Conservation (phyloP, 2,113 vertebrate genomes). For the Tricholaema leucomelas region DNA sequence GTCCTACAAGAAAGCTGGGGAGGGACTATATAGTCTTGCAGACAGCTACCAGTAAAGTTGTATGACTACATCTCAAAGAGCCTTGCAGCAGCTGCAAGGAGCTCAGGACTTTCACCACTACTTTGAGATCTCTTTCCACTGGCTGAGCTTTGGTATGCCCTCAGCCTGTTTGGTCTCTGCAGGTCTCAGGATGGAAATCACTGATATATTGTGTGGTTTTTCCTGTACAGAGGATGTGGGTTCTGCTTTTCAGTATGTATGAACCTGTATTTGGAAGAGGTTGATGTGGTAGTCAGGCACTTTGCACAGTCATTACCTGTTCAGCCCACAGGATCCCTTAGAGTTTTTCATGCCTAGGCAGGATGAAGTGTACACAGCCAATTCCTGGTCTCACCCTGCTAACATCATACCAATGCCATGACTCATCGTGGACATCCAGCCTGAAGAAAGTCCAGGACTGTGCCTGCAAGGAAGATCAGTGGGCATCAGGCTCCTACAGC, state of each 20-base stretch:
- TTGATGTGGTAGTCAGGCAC: not conserved
- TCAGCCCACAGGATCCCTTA: not conserved
- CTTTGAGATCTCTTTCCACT: not conserved
- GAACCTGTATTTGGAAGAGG: not conserved
- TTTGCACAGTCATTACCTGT: not conserved
- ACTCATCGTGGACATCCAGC: not conserved
- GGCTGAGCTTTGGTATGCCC: not conserved
- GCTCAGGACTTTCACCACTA: not conserved
- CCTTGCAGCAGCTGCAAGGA: not conserved
- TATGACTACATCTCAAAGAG: not conserved
- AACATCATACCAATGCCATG: not conserved
- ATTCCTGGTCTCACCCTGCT: not conserved
- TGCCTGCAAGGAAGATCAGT: not conserved
- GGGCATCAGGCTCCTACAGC: not conserved
- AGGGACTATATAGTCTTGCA: not conserved
- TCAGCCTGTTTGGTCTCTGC: not conserved
- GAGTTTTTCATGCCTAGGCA: not conserved
- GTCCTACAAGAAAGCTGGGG: too few species aligned
- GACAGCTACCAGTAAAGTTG: not conserved
- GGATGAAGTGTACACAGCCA: not conserved
- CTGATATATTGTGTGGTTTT: not conserved
- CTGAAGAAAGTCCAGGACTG: not conserved
- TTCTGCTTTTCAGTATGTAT: fast-evolving
- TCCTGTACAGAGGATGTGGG: not conserved
- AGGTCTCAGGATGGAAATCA: not conserved